Base-by-base conservation (phyloP, 37 sponge, comb jelly and placozoan species). In the Beroe forskalii region DNA sequence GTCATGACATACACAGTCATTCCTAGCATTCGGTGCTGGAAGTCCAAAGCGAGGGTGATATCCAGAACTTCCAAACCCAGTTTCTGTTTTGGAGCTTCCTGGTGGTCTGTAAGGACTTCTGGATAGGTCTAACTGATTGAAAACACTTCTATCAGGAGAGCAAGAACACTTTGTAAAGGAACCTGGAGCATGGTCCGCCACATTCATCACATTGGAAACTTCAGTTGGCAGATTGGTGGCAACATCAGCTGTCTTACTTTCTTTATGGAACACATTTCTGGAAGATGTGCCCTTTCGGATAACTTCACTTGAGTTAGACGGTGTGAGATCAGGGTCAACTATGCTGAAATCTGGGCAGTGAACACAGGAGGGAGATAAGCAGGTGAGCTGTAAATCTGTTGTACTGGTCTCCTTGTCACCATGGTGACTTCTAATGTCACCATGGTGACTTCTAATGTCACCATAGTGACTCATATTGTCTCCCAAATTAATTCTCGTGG, bases 341-440 rank as follows among this genome's bases (percentile, higher is more conserved):
- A 31, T 36, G 19, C 3, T 37, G 1, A 9, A 1, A 31, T 69
- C 38, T 6, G 72, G 72, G 32, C 72, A 69, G 17, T 35, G 27
- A 35, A 69, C 72, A 69, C 72, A 69, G 72, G 72, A 69, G 32
- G 33, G 32, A 14, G 72, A 69, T 27, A 37, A 32, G 39, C 72
- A 69, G 37, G 38, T 69, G 4, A 69, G 14, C 19, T 17, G 28
- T 8, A 69, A 37, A 69, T 69, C 72, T 14, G 72, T 36, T 3
- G 72, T 69, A 32, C 72, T 69, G 8, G 72, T 69, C 4, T 35
- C 72, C 38, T 27, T 32, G 27, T 35, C 72, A 17, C 55, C 55
- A 48, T 48, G 12, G 55, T 17, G 55, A 48, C 55, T 12, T 17
- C 55, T 48, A 6, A 17, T 6, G 55, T 48, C 12, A 48, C 55